These are phyloP conservation scores for Kradibia gibbosae DNA, from an alignment of 1,140 invertebrate genomes.

Conservation along the genomic window DNA sequence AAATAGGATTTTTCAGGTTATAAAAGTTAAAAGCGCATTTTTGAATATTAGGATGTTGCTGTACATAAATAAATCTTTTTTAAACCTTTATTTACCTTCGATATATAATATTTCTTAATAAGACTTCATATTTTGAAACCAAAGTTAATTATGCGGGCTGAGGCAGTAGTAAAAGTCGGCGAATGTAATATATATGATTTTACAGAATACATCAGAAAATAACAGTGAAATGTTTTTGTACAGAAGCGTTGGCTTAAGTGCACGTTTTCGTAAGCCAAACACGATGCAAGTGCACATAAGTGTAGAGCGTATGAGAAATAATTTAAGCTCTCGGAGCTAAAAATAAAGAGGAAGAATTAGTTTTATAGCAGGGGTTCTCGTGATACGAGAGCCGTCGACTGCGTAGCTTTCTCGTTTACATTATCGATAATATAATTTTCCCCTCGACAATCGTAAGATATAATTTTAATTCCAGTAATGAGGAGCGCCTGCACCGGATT, in stretches of 20 bases:
- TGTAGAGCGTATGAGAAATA: background rate
- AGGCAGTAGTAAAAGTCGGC: too few relatives aligned
- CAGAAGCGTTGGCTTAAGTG: too few relatives aligned
- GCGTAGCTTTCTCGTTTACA: background rate
- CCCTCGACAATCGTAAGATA: background rate
- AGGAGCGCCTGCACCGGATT: background rate
- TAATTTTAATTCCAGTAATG: background rate
- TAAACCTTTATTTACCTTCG: background rate
- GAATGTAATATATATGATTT: background rate
- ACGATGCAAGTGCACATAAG: too few relatives aligned
- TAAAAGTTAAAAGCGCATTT: too few relatives aligned
- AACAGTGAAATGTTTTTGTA: too few relatives aligned
- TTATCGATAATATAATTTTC: background rate
- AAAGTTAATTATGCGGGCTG: background rate
- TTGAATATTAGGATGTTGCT: too few relatives aligned
- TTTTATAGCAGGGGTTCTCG: background rate
- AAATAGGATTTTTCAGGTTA: too few relatives aligned
- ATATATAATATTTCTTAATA: background rate
- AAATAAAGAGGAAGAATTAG: background rate
- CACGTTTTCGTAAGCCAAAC: too few relatives aligned
- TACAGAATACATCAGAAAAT: background rate
- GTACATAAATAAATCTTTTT: background rate
- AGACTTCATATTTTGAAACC: background rate
- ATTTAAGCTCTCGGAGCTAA: background rate
- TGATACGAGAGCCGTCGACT: background rate